A percentile compares a stretch with the other conserved stretches of the same genome.
phyloP scores from a whole-genome alignment of 1,140 invertebrate genomes.

The Druon quercuslanigerum region DNA sequence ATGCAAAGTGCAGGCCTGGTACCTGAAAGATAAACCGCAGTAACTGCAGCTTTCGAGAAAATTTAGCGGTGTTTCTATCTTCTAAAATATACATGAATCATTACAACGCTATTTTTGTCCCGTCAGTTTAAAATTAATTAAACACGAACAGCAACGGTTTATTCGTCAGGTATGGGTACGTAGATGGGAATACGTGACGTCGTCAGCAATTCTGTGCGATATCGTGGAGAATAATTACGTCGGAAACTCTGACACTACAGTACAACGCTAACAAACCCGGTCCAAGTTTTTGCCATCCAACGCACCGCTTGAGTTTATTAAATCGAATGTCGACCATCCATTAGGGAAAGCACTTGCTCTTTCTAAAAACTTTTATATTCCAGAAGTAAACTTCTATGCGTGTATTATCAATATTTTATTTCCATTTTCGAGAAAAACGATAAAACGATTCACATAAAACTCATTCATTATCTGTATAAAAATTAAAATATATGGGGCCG shows the following conservation, averaged over 20 bases:
- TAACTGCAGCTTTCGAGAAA: slow-evolving; percentile 11
- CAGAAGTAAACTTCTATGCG: background rate
- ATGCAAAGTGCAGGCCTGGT: background rate
- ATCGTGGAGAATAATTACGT: slow-evolving; percentile 24
- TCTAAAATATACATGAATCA: slow-evolving; percentile 15
- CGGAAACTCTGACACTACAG: slow-evolving; percentile 16
- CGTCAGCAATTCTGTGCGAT: slow-evolving; percentile 9
- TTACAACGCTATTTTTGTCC: slow-evolving; percentile 26
- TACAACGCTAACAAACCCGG: slow-evolving; percentile 20
- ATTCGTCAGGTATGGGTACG: background rate
- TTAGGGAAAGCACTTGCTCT: slow-evolving; percentile 12
- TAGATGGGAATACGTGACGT: background rate
- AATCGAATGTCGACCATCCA: slow-evolving; percentile 13
- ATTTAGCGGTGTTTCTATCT: slow-evolving; percentile 25
- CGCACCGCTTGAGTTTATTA: slow-evolving; percentile 21
- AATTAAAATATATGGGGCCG: background rate
- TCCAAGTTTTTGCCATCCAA: slow-evolving; percentile 18
- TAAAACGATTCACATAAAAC: too few species aligned
- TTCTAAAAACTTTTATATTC: background rate
- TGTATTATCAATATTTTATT: background rate
- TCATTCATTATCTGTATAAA: background rate
- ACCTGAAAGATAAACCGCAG: slow-evolving; percentile 13
- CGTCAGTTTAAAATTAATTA: slow-evolving; percentile 26
- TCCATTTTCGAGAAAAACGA: too few species aligned
- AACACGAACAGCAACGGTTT: slow-evolving; percentile 17